Base-by-base conservation (phyloP, 2,797 vertebrate genomes). In the Lates japonicus region DNA sequence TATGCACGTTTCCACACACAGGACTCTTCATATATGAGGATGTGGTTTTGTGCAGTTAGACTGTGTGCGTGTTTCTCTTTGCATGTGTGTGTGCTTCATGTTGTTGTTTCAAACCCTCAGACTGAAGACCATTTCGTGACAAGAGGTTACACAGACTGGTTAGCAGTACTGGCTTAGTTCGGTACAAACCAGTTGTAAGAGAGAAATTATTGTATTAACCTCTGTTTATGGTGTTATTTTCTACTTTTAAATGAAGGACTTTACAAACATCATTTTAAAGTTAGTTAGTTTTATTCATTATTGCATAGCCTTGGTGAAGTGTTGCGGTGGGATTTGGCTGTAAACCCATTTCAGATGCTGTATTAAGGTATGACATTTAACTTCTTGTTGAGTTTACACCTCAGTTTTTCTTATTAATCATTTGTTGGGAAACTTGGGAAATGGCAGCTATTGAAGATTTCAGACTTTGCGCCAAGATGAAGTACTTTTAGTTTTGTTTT, bases 31-130 rank as follows among this genome's bases (percentile, higher is more conserved):
- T 25, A 20, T 54, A 14, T 59, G 3, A 70, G 57, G 22, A 76
- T 76, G 67, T 76, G 59, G 54, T 54, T 85, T 60, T 48, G 3
- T 55, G 37, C 20, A 17, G 13, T 48, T 29, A 19, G 8, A 35
- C 20, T 17, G 7, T 14, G 3, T 41, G 31, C 7, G 3, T 31
- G 14, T 54, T 19, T 52, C 25, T 29, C 25, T 29, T 29, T 29
- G 25, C 8, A 10, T 60, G 20, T 51, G 25, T n/a, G 1, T n/a
- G 1, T 3, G 10, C 11, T 51, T 20, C 25, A 29, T 29, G 25
- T 29, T 29, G 25, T 29, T 29, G 31, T 65, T 67, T 71, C 17
- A 60, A 33, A 48, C 41, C 10, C 57, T 58, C 17, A 2, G 39
- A 66, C 29, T 25, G 62, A 57, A 13, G 35, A 57, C 17, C 9